Base-by-base conservation (phyloP, 2,797 vertebrate species). In the Limosa lapponica region DNA sequence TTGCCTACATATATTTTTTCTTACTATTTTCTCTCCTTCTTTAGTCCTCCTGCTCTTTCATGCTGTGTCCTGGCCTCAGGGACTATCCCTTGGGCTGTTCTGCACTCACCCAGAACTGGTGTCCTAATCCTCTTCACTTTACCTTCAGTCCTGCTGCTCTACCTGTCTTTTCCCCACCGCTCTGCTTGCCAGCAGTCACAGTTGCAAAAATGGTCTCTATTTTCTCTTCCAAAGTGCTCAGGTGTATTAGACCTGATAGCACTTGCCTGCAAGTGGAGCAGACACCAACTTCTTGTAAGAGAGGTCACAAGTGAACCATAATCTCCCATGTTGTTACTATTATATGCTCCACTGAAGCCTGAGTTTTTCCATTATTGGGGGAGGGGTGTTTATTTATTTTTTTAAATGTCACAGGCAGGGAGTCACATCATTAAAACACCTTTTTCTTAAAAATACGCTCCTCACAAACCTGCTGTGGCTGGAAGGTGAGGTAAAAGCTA, bases 141-240 rank as follows among this genome's bases (percentile, higher is more conserved):
- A 18, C 89, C 67, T 91, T 88, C 7, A 1, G 8, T 81, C 93
- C 94, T 30, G 37, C 88, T 82, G 67, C 79, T 93, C 65, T 95
- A 69, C 90, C 93, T 91, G 8, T 70, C 93, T 78, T 46, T 36
- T 43, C 61, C 72, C n/a, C 46, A 65, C 65, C 1, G 0, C 58
- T 87, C 79, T 89, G 71, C 92, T 96, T 0, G 90, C 90, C 96
- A 97, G 86, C 89, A 92, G 90, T 95, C 94, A 89, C 95, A 96
- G 93, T 96, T 96, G 95, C 90, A 96, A 73, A 95, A 96, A 80
- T 83, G 88, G 90, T 96, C 96, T 95, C 69, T 96, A 79, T 95
- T 96, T 96, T 95, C 92, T 89, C 39, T 89, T 89, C 65, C 78
- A 69, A 95, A 95, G 82, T 89, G 20, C 49, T 92, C 57, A 54